Percentiles rank a stretch among this genome's conserved stretches.
These are phyloP conservation scores for Pectinophora gossypiella DNA, from an alignment of 1,140 invertebrate species.

Conservation along the genomic window DNA sequence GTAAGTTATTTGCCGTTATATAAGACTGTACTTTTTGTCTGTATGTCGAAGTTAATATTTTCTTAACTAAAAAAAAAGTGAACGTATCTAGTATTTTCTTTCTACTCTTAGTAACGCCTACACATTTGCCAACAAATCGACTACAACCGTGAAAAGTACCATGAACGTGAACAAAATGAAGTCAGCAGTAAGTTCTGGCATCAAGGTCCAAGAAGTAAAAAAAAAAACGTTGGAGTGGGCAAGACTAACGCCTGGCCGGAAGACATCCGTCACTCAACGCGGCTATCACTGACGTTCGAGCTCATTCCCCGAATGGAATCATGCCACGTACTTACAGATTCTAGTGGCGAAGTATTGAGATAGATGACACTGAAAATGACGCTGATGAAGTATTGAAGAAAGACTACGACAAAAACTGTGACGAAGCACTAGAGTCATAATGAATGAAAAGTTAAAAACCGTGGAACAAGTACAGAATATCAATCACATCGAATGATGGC, in stretches of 20 bases:
- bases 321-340: conserved; percentile 22
- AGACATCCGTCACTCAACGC: conserved; percentile 53
- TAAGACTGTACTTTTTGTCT: no score
- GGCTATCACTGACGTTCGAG: conserved; percentile 35
- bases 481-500: conserved; percentile 28
- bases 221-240: conserved; percentile 3
- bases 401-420: background rate
- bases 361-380: conserved; percentile 13
- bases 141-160: conserved; percentile 30
- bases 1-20: no score
- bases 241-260: conserved; percentile 35
- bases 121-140: no score
- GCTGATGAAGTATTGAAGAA: conserved; percentile 9
- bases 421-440: background rate
- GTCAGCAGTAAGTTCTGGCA: conserved; percentile 4
- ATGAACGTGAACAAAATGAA: conserved; percentile 12
- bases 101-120: no score
- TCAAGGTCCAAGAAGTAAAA: conserved; percentile 13
- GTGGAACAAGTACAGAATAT: conserved; percentile 9
- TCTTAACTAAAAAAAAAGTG: no score
- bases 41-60: no score
- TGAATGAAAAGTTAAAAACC: background rate
- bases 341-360: conserved; percentile 6
- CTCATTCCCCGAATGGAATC: conserved; percentile 40
- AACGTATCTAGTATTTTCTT: no score